A percentile compares a stretch with the other conserved stretches of the same genome.
Conservation (phyloP, 2,888 invertebrate genomes). For the Drosophila putrida region DNA sequence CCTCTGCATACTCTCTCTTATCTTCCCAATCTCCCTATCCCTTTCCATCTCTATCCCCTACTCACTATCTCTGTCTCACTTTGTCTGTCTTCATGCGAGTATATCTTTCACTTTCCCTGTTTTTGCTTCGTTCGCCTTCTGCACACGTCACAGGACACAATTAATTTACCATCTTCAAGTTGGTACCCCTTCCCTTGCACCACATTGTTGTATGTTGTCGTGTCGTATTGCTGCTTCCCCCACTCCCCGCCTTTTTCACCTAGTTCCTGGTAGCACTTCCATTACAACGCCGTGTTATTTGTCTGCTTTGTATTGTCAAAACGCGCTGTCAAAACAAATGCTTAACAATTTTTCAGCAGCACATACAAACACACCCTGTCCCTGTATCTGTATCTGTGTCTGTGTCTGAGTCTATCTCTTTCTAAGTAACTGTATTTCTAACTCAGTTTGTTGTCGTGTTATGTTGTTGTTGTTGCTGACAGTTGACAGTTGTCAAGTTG, state of each 20-base stretch:
- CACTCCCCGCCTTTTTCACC: neutral
- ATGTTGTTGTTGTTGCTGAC: conserved; percentile 57
- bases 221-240: neutral
- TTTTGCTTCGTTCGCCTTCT: conserved; percentile 23
- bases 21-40: neutral
- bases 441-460: conserved; percentile 15
- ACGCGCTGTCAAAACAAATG: conserved; percentile 78
- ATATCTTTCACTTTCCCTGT: neutral
- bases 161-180: conserved; percentile 55
- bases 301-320: conserved; percentile 73
- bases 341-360: conserved; percentile 75
- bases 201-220: conserved; percentile 9
- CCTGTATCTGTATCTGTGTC: conserved; percentile 42
- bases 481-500: conserved; percentile 76
- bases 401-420: neutral
- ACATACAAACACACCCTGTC: conserved; percentile 19
- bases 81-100: neutral
- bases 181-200: neutral
- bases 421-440: conserved; percentile 18
- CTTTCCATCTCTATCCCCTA: neutral
- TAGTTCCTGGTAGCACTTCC: conserved; percentile 15
- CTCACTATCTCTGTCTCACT: neutral
- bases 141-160: conserved; percentile 63
- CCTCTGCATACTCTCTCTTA: neutral
- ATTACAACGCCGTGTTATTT: conserved; percentile 60